Conservation (phyloP, 2,113 vertebrate genomes). For the Anhinga anhinga region DNA sequence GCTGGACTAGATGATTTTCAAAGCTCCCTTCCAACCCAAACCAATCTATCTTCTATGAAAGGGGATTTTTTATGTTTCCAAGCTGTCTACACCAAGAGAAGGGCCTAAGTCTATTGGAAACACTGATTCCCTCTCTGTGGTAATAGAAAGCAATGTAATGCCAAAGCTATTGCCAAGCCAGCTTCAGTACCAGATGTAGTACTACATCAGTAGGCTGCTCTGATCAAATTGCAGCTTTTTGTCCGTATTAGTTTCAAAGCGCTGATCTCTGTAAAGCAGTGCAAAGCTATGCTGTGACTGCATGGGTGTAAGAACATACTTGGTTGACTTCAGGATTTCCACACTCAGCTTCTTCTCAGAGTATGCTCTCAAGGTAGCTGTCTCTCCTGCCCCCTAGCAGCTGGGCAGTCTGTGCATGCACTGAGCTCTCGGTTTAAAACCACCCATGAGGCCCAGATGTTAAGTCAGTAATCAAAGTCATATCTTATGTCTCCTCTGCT, state of each 20-base stretch:
- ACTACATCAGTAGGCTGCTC: not conserved
- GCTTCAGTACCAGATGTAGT: not conserved
- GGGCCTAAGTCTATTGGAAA: not conserved
- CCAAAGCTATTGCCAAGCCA: not conserved
- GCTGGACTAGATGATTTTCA: not conserved
- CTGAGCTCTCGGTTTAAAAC: not conserved
- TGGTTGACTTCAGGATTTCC: not conserved
- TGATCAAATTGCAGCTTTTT: not conserved
- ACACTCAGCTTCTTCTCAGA: not conserved
- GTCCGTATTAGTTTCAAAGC: not conserved
- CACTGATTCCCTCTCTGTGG: fast-evolving
- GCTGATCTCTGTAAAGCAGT: not conserved
- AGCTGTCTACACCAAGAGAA: not conserved
- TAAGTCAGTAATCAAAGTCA: not conserved
- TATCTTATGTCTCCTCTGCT: not conserved
- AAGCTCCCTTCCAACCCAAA: not conserved
- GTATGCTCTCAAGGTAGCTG: not conserved
- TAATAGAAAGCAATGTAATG: not conserved
- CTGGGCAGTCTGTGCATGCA: not conserved
- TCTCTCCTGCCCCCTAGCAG: not conserved
- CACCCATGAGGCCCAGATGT: not conserved
- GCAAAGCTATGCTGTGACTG: not conserved
- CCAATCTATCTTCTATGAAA: not conserved
- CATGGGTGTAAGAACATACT: not conserved
- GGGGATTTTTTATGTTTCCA: not conserved